Conservation (phyloP, 2,113 vertebrate genomes). For the Corythornis madagascariensis region DNA sequence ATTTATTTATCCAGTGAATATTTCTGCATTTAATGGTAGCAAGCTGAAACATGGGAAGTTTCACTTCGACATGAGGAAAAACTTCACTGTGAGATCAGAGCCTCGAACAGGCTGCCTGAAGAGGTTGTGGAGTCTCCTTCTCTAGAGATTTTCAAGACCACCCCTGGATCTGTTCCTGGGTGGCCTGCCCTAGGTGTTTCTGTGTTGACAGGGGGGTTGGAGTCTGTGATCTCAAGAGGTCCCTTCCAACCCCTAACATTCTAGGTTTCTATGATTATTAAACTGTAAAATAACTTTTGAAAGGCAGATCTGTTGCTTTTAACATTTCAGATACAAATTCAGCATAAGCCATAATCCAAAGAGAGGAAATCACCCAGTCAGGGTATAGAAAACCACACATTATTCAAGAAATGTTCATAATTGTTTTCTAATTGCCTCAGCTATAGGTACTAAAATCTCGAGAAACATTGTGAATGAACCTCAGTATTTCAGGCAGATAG, state of each 20-base stretch:
- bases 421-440: not conserved
- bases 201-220: too few relatives aligned
- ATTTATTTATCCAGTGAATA: not conserved
- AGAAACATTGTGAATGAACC: not conserved
- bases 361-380: not conserved
- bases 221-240: too few relatives aligned
- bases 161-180: too few relatives aligned
- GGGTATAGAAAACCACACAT: not conserved
- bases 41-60: too few relatives aligned
- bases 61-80: too few relatives aligned
- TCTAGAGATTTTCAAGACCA: too few relatives aligned
- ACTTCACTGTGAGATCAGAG: too few relatives aligned
- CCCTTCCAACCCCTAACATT: too few relatives aligned
- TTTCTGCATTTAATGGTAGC: not conserved
- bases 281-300: not conserved
- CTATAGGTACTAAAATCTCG: not conserved
- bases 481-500: not conserved
- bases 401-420: not conserved
- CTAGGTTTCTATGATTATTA: not conserved
- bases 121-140: too few relatives aligned
- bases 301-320: constrained; percentile 19
- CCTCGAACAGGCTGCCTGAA: too few relatives aligned
- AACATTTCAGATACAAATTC: constrained; percentile 20
- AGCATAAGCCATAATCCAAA: not conserved
- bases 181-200: too few relatives aligned